Evolutionary conservation across 2,888 invertebrate genomes (phyloP), one percentile per base, ranked within the genome.

Genomic region (Nowickia ferox): DNA sequence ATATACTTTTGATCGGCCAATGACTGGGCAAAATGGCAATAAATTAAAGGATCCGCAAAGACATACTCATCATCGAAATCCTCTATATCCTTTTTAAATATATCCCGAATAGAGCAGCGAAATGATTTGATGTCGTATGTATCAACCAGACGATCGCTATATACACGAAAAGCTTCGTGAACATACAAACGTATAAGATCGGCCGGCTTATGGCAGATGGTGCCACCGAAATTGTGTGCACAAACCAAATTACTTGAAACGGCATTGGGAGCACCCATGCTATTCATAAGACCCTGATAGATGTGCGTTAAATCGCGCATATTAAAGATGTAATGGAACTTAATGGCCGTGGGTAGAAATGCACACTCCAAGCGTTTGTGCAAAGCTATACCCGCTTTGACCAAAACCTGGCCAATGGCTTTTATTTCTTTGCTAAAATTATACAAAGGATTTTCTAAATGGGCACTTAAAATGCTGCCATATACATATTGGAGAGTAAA

Each of bases 311-410:
- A 94, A 92, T 99, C 98, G 81, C 98, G 94, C 79, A 99, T 93
- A 91, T 98, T 99, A 93, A 98, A 99, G 68, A 96, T 94, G 90
- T 99, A 99, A 92, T 99, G 98, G 91, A 98, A 99, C 93, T 98
- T 98, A 88, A 97, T 94, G 15, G 98, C 98, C 0, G 98, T 98
- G 0, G 98, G 98, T 87, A 98, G 93, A 93, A 98, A 98, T 0
- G 95, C 95, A 15, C 95, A 93, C 0, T 96, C 93, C 15, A 98
- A 94, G 90, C 96, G 96, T 38, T 93, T 93, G 91, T 98, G 98
- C 46, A 98, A 93, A 2, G 94, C 93, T 5, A 98, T 93, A 0
- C 97, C 97, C 0, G 96, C 95, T 17, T 94, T 93, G 0, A 98
- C 96, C 63, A 92, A 86, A 0, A 90, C 81, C 3, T 88, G 88